Evolutionary conservation across 2,797 vertebrate genomes (phyloP), one percentile per base, ranked within the genome.

Genomic region (Danio aesculapii): DNA sequence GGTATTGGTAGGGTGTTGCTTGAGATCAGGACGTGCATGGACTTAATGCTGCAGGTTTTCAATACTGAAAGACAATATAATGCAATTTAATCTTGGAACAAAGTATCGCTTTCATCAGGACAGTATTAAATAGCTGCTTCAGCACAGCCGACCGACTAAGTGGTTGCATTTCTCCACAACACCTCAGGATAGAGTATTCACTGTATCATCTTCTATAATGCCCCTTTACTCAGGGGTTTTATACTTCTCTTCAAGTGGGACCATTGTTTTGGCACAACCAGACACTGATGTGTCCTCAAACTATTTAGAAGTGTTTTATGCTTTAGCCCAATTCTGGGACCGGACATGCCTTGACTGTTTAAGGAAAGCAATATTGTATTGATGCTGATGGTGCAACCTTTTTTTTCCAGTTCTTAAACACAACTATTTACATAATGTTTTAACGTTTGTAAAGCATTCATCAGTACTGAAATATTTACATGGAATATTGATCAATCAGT

Each of bases 271-370:
- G 83, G 87, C 84, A 77, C 79, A 82, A 89, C 88, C 88, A 88
- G 67, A 89, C 88, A 67, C 67, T 89, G 79, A 86, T 89, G 85
- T 75, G 58, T 14, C 58, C 89, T 82, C 87, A 47, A 83, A 85
- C 64, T 80, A 46, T 84, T 85, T 83, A 13, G 73, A 21, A 81
- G 49, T 67, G 83, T 75, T 73, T 6, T 79, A 47, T 86, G 49
- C 80, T 83, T 83, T 61, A 74, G 75, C 46, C 41, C 67, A 30
- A 73, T 74, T 81, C 63, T 62, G 73, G 11, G 81, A 84, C 82
- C 86, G 81, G 74, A 85, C 76, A 86, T 85, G 84, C 86, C 85
- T 89, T 81, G 58, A 88, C 83, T 86, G 86, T 67, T 73, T 80
- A 83, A 75, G 81, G 73, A 89, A 85, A 88, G 84, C 75, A 81